These are phyloP conservation scores for Pollenia labialis DNA, from an alignment of 2,888 invertebrate species.

Conservation along the genomic window DNA sequence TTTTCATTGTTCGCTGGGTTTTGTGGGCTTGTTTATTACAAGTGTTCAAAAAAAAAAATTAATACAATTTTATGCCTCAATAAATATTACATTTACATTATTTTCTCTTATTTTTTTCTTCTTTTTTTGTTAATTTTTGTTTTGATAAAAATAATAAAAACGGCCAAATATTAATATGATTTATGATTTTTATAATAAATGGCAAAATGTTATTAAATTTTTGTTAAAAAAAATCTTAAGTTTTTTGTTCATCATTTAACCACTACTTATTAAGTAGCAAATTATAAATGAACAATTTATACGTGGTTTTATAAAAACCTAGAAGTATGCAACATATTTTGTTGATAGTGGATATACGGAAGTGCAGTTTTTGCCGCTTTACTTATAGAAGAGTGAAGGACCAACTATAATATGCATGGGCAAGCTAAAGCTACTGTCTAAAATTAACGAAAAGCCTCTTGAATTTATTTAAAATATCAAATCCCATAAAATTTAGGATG, in stretches of 20 bases:
- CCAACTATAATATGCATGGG: no score
- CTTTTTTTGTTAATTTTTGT: background rate
- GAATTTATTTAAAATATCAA: no score
- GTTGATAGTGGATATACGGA: no score
- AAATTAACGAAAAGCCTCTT: no score
- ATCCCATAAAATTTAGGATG: no score
- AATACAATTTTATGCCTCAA: slow-evolving; percentile 68
- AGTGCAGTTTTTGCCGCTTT: no score
- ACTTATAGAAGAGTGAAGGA: no score
- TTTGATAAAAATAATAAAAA: slow-evolving; percentile 51
- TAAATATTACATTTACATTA: slow-evolving; percentile 62
- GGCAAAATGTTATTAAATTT: slow-evolving; percentile 52
- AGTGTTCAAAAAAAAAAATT: slow-evolving; percentile 40
- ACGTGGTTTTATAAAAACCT: background rate
- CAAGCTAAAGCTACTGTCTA: no score
- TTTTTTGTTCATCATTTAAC: no score
- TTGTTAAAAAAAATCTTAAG: background rate
- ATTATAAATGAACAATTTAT: background rate
- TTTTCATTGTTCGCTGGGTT: slow-evolving; percentile 8
- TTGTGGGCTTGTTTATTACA: background rate
- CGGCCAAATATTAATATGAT: slow-evolving; percentile 58
- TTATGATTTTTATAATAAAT: slow-evolving; percentile 60
- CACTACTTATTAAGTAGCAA: no score
- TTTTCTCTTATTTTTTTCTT: slow-evolving; percentile 2
- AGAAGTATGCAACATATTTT: background rate